Percentiles rank a stretch among this genome's conserved stretches.
These are phyloP conservation scores for Carpatolechia fugitivella DNA, from an alignment of 2,888 invertebrate species.

Conservation along the genomic window DNA sequence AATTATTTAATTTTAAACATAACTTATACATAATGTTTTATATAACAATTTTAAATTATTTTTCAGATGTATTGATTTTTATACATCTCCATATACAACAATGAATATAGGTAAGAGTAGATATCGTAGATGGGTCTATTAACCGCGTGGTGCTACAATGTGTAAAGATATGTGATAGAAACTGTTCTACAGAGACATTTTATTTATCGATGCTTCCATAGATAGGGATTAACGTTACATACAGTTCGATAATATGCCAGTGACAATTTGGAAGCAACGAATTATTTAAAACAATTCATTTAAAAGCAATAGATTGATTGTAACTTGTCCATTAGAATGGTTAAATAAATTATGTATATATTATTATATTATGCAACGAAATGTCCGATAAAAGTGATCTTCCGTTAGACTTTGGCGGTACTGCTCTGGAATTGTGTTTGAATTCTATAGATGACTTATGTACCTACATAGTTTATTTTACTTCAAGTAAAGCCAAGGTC, in stretches of 20 bases:
- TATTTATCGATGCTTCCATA: constrained; percentile 77
- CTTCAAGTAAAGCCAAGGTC: not conserved
- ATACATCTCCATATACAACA: constrained; percentile 77
- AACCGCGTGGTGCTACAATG: constrained; percentile 78
- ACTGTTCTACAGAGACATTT: constrained; percentile 77
- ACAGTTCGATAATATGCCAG: constrained; percentile 51
- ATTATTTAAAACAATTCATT: constrained; percentile 54
- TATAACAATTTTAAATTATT: constrained; percentile 75
- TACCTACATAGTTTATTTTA: not conserved
- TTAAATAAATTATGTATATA: constrained; percentile 16
- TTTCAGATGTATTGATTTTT: constrained; percentile 78
- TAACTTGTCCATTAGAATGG: constrained; percentile 9
- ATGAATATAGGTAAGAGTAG: constrained; percentile 73
- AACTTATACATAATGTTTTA: constrained; percentile 76
- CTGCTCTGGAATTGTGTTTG: too few relatives aligned
- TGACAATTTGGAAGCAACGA: constrained; percentile 65
- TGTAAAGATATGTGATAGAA: constrained; percentile 79
- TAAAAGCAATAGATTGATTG: constrained; percentile 18
- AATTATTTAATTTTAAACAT: constrained; percentile 77
- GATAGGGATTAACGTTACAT: constrained; percentile 63
- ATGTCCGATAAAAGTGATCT: constrained; percentile 1
- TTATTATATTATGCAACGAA: not conserved
- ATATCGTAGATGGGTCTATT: constrained; percentile 74
- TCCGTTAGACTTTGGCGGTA: not conserved
- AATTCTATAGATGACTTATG: not conserved